These are phyloP conservation scores for Atherix ibis DNA, from an alignment of 2,888 invertebrate genomes.

Conservation along the genomic window DNA sequence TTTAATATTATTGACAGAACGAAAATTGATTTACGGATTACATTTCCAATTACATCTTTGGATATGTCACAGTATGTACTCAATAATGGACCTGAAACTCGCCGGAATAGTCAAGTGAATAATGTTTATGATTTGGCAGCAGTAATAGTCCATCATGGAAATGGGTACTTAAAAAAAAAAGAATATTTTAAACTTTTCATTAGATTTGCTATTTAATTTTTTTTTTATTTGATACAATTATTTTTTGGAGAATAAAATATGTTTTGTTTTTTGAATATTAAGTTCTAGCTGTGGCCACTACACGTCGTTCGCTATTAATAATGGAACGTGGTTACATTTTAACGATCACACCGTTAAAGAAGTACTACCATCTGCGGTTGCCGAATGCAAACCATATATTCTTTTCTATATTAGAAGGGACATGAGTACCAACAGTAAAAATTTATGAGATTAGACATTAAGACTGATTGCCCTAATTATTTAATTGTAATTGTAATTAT, in stretches of 20 bases:
- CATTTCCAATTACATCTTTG: conserved; percentile 57
- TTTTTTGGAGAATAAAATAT: not conserved
- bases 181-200: not conserved
- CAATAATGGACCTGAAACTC: conserved; percentile 46
- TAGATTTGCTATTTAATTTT: not conserved
- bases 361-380: conserved; percentile 44
- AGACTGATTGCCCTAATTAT: conserved; percentile 3
- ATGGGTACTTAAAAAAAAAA: conserved; percentile 38
- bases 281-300: conserved; percentile 75
- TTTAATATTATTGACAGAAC: conserved; percentile 34
- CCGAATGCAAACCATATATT: conserved; percentile 69
- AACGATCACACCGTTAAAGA: conserved; percentile 67
- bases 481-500: too few relatives aligned
- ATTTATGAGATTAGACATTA: conserved; percentile 10
- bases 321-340: conserved; percentile 71
- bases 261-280: conserved; percentile 17
- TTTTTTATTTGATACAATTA: not conserved
- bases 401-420: conserved; percentile 67
- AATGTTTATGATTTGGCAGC: conserved; percentile 65
- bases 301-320: conserved; percentile 67
- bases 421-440: conserved; percentile 11
- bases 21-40: conserved; percentile 62
- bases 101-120: conserved; percentile 43
- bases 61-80: conserved; percentile 66
- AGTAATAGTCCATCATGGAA: conserved; percentile 67